Percentiles rank a stretch among this genome's conserved stretches.
Conservation (phyloP, 2,797 vertebrate genomes). For the Psittacula echo region DNA sequence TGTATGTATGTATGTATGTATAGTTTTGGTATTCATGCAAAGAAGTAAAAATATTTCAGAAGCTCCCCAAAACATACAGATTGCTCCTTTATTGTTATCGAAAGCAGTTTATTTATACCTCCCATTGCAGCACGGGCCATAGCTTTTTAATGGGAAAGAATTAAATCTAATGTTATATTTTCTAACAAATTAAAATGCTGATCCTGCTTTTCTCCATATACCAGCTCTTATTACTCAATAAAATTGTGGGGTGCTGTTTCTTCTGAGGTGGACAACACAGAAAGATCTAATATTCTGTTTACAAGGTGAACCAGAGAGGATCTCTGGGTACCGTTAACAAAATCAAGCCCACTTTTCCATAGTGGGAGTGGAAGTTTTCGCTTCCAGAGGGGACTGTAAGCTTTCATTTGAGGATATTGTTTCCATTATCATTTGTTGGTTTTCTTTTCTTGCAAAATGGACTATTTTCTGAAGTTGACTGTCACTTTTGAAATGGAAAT, state of each 20-base stretch:
- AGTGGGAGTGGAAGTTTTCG: not conserved
- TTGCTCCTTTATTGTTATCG: conserved; percentile 37
- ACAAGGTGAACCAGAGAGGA: not conserved
- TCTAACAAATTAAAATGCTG: conserved; percentile 25
- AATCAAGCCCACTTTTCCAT: not conserved
- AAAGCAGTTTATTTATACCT: conserved; percentile 55
- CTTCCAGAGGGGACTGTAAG: not conserved
- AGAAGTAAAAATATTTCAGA: conserved; percentile 66
- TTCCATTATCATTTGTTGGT: conserved; percentile 26
- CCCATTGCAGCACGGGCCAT: not conserved
- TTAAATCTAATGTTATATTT: conserved; percentile 50
- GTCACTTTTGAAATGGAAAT: conserved; percentile 76
- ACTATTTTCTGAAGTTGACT: conserved; percentile 58
- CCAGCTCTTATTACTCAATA: conserved; percentile 12
- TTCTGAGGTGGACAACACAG: not conserved
- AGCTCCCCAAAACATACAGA: conserved; percentile 3
- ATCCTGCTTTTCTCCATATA: conserved; percentile 31
- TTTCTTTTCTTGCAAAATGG: conserved; percentile 61
- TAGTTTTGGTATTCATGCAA: not conserved
- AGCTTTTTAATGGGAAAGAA: conserved; percentile 46
- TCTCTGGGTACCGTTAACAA: not conserved
- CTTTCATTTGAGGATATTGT: conserved; percentile 22
- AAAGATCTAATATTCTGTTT: conserved; percentile 3
- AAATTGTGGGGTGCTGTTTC: conserved; percentile 18
- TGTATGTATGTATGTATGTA: not conserved